Conservation (phyloP, 2,797 vertebrate genomes). For the Squalus acanthias region DNA sequence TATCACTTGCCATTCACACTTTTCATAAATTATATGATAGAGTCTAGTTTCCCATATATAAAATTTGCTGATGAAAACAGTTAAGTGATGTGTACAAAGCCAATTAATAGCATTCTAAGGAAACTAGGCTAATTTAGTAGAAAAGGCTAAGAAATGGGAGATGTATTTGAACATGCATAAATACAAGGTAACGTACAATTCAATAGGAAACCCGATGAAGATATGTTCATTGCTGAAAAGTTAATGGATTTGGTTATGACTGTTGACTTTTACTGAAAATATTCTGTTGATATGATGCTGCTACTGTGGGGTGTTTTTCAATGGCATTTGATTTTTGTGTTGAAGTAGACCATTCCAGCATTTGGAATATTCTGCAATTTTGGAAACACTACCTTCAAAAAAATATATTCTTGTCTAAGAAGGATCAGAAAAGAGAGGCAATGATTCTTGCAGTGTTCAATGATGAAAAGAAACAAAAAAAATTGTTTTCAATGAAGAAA, state of each 20-base stretch:
- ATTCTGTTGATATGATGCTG: not conserved
- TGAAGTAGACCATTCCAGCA: not conserved
- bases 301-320: not conserved
- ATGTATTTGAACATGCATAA: not conserved
- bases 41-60: not conserved
- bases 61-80: not conserved
- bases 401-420: not conserved
- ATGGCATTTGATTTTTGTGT: too few species aligned
- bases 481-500: not conserved
- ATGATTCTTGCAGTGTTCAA: not conserved
- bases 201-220: not conserved
- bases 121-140: not conserved
- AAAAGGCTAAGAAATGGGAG: not conserved
- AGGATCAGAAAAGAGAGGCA: not conserved
- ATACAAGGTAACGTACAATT: not conserved
- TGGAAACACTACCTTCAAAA: too few species aligned
- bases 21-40: not conserved
- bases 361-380: too few species aligned
- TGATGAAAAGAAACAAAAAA: not conserved
- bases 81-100: not conserved
- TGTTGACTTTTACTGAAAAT: not conserved
- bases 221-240: not conserved
- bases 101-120: not conserved
- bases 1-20: not conserved
- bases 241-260: not conserved